Percentiles rank a stretch among this genome's conserved stretches.
Conservation (phyloP, 2,797 vertebrate species). For the Ataeniobius toweri region DNA sequence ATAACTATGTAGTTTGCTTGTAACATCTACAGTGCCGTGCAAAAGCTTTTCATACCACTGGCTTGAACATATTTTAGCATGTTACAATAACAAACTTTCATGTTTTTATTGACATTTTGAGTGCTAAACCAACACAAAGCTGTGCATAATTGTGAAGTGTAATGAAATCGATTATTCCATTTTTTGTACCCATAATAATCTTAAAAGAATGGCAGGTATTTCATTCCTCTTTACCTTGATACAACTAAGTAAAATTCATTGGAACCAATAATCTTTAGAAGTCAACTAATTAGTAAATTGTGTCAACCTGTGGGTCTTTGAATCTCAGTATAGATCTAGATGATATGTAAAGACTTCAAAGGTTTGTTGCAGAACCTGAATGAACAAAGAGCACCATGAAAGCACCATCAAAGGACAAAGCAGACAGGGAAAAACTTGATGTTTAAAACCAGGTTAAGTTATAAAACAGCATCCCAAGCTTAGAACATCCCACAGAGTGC, state of each 20-base stretch:
- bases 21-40: conserved; percentile 47
- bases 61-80: neutral
- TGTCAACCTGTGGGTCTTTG: neutral
- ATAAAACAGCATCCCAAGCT: too few relatives aligned
- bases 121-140: neutral
- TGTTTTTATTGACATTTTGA: neutral
- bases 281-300: neutral
- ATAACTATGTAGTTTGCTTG: conserved; percentile 62
- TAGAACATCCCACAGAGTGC: too few relatives aligned
- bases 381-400: neutral
- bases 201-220: neutral
- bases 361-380: neutral
- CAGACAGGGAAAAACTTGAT: too few relatives aligned
- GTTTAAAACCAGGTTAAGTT: too few relatives aligned
- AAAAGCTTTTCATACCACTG: conserved; percentile 25
- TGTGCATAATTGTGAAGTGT: neutral
- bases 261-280: neutral
- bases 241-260: neutral
- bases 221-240: neutral
- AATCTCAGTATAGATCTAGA: too few relatives aligned
- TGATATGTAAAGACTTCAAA: neutral
- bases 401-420: neutral
- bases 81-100: neutral
- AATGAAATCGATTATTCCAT: neutral
- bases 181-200: neutral